Conservation (phyloP, 2,888 invertebrate species). For the Erebia ligea region DNA sequence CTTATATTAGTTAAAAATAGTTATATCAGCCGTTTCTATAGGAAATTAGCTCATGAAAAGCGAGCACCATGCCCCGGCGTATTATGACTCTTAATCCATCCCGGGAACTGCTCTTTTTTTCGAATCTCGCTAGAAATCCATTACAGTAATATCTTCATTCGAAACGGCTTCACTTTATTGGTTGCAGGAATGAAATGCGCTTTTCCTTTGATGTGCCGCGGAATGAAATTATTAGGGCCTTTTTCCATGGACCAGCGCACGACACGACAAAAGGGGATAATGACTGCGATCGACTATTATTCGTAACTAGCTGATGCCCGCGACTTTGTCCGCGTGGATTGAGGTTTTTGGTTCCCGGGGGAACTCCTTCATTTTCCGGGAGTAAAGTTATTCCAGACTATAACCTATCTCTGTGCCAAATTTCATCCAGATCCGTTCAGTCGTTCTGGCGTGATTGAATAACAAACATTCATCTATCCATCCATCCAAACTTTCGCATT, state of each 20-base stretch:
- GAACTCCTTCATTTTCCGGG: no score
- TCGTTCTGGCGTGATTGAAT: no score
- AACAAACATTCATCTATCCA: no score
- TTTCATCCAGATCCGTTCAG: no score
- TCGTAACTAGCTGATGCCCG: no score
- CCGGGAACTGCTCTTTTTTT: conserved; percentile 45
- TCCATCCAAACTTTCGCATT: no score
- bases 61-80: conserved; percentile 23
- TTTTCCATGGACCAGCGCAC: background rate
- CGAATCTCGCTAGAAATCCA: conserved; percentile 51
- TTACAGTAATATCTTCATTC: conserved; percentile 64
- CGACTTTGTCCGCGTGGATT: no score
- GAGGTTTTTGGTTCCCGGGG: no score
- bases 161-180: conserved; percentile 60
- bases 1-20: background rate
- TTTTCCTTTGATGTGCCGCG: conserved; percentile 50
- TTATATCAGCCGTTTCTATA: background rate
- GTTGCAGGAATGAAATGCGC: conserved; percentile 61
- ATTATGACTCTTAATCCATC: conserved; percentile 42
- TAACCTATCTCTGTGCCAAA: no score
- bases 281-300: background rate
- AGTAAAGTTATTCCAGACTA: no score
- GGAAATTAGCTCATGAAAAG: conserved; percentile 5
- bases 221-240: conserved; percentile 39
- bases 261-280: background rate